Conservation (phyloP, 2,888 invertebrate species). For the Vanessa cardui region DNA sequence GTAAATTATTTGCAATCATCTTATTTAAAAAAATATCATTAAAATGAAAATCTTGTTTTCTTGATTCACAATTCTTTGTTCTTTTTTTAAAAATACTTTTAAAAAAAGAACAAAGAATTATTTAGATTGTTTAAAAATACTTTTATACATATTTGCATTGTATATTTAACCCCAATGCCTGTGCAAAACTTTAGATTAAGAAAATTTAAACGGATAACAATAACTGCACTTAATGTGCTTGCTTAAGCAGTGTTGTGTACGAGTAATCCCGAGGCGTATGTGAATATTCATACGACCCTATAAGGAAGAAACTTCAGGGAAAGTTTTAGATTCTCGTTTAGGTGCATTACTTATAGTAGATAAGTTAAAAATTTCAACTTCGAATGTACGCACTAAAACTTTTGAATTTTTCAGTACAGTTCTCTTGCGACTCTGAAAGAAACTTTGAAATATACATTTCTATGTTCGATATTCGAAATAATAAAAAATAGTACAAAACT, state of each 20-base stretch:
- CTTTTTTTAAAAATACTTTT: too few relatives aligned
- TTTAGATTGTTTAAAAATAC: too few relatives aligned
- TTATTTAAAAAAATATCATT: too few relatives aligned
- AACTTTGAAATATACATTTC: conserved; percentile 14
- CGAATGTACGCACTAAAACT: conserved; percentile 29
- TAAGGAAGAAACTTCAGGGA: conserved; percentile 54
- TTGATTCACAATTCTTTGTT: too few relatives aligned
- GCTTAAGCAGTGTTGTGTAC: conserved; percentile 58
- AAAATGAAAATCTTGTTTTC: too few relatives aligned
- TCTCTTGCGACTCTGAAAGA: neutral
- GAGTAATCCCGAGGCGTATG: conserved; percentile 59
- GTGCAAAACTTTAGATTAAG: conserved; percentile 3
- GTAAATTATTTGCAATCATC: too few relatives aligned
- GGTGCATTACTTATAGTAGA: conserved; percentile 33
- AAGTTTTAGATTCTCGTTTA: conserved; percentile 41
- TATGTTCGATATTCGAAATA: conserved; percentile 1
- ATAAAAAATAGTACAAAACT: neutral
- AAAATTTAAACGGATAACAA: conserved; percentile 28
- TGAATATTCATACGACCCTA: conserved; percentile 69
- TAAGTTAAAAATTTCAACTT: conserved; percentile 32
- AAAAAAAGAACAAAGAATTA: too few relatives aligned
- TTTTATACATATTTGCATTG: too few relatives aligned
- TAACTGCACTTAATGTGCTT: conserved; percentile 54
- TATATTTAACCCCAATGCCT: too few relatives aligned
- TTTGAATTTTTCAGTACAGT: conserved; percentile 14